Conservation (phyloP, 2,797 vertebrate species). For the Meriones psammophilus region DNA sequence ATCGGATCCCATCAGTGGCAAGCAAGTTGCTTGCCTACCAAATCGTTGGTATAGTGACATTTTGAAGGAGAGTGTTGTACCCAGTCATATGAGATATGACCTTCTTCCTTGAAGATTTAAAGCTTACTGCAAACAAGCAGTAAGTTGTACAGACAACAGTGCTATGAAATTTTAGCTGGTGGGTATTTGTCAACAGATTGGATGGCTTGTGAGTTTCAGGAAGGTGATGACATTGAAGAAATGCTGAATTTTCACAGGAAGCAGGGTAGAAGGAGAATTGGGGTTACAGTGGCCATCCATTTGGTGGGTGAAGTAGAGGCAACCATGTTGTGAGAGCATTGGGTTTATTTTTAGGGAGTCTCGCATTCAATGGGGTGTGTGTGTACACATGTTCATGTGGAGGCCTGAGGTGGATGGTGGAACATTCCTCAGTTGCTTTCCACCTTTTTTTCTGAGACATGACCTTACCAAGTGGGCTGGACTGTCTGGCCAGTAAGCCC, state of each 20-base stretch:
- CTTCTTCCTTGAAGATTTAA: neutral
- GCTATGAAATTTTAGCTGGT: neutral
- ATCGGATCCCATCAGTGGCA: fast-evolving
- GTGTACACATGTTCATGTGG: neutral
- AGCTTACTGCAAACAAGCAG: neutral
- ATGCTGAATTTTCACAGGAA: no score
- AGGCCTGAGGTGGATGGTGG: neutral
- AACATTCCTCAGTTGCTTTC: neutral
- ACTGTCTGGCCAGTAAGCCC: neutral
- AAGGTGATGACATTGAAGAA: neutral
- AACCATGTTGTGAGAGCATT: neutral
- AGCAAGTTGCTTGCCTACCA: neutral
- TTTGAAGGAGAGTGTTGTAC: neutral
- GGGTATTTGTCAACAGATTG: neutral
- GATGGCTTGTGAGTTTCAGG: neutral
- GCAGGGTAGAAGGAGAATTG: neutral
- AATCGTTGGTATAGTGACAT: neutral
- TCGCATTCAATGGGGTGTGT: neutral
- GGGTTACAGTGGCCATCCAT: neutral
- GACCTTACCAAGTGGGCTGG: neutral
- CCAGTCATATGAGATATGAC: neutral
- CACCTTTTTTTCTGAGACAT: neutral
- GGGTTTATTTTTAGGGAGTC: neutral
- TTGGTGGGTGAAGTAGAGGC: no score
- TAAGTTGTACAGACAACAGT: neutral